These are phyloP conservation scores for Cynoglossus semilaevis DNA, from an alignment of 2,113 vertebrate species.

Conservation along the genomic window DNA sequence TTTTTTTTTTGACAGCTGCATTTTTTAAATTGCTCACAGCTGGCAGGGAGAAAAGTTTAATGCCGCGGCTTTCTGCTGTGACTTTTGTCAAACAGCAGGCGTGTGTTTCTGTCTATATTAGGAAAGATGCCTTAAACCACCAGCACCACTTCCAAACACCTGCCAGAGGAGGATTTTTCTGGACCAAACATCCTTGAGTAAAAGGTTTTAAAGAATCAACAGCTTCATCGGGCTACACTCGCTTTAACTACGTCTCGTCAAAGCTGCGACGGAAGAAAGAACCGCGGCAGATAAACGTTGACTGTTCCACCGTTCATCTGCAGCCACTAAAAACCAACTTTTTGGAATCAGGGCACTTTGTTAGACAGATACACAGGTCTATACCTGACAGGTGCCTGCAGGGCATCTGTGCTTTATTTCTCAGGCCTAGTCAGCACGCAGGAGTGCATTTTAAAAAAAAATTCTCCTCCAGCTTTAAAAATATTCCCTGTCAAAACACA, in stretches of 20 bases:
- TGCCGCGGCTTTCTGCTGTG: slow-evolving; percentile 26
- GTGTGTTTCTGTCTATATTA: slow-evolving; percentile 9
- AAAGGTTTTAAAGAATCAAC: background rate
- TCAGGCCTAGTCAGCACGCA: too few species aligned
- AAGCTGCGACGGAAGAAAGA: background rate
- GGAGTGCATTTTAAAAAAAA: too few species aligned
- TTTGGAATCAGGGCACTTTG: too few species aligned
- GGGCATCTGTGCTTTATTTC: too few species aligned
- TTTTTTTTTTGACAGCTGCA: slow-evolving; percentile 14
- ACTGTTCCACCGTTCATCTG: background rate
- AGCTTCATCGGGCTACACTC: background rate
- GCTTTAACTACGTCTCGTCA: background rate
- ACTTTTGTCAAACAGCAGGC: slow-evolving; percentile 29
- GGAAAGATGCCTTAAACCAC: background rate
- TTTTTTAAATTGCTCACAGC: slow-evolving; percentile 38
- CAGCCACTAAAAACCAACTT: too few species aligned
- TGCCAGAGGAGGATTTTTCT: background rate
- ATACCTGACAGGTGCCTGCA: too few species aligned
- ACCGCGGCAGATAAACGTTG: background rate
- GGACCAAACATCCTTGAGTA: background rate
- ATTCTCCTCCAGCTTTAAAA: too few species aligned
- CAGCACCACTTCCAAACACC: background rate
- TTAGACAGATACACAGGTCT: too few species aligned
- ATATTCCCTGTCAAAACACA: too few species aligned
- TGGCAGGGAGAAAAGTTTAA: slow-evolving; percentile 23